A percentile compares a stretch with the other conserved stretches of the same genome.
Evolutionary conservation across 2,113 vertebrate species (phyloP).

Genomic region (Atherinomorus stipes): DNA sequence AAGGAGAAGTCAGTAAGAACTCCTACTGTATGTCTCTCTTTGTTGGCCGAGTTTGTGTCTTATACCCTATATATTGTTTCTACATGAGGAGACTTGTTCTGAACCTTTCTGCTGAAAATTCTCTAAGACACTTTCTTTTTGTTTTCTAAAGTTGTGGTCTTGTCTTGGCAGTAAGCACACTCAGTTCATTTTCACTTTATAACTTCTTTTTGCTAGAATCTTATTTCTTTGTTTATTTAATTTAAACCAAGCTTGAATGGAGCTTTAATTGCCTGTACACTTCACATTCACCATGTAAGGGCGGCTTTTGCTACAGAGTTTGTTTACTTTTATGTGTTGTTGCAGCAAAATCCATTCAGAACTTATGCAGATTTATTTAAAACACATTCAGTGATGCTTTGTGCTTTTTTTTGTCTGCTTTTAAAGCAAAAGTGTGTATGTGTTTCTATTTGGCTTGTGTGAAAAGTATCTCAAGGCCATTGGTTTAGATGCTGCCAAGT

Average conservation of each 20-base stretch:
- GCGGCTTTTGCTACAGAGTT: constrained; percentile 24
- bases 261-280: constrained; percentile 61
- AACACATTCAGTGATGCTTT: background rate
- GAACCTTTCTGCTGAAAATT: constrained; percentile 25
- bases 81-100: constrained; percentile 45
- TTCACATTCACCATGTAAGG: constrained; percentile 40
- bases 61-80: constrained; percentile 22
- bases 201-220: constrained; percentile 61
- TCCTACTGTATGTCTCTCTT: constrained; percentile 6
- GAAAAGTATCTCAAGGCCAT: constrained; percentile 60
- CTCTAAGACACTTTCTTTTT: background rate
- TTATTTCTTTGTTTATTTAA: constrained; percentile 33
- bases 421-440: constrained; percentile 9
- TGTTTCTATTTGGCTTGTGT: constrained; percentile 37
- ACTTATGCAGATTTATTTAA: constrained; percentile 1
- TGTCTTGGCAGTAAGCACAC: constrained; percentile 33
- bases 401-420: constrained; percentile 29
- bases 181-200: constrained; percentile 51
- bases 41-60: constrained; percentile 7
- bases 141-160: constrained; percentile 36
- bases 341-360: background rate
- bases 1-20: constrained; percentile 4
- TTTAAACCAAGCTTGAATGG: constrained; percentile 46
- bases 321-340: constrained; percentile 16
- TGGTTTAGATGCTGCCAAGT: constrained; percentile 38